Evolutionary conservation across 2,888 invertebrate species (phyloP).

Genomic region (Physocephala rufipes): DNA sequence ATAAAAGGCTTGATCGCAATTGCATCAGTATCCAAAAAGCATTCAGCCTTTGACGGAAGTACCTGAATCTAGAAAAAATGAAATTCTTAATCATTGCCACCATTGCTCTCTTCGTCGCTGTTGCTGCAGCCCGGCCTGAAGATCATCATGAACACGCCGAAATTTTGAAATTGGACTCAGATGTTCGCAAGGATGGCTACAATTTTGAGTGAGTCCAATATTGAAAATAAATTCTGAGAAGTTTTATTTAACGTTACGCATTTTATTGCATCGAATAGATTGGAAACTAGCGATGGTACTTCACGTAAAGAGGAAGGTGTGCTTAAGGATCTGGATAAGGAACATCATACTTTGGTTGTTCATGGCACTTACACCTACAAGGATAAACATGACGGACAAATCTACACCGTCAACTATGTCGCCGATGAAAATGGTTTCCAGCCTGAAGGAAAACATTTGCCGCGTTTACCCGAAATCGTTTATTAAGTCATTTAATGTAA

Average conservation of each 20-base stretch:
- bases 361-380: constrained; percentile 54
- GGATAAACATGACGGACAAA: constrained; percentile 63
- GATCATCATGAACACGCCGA: constrained; percentile 49
- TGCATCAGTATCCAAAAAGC: constrained; percentile 23
- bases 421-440: constrained; percentile 60
- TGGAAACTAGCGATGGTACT: constrained; percentile 42
- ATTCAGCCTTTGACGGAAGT: constrained; percentile 37
- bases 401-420: constrained; percentile 65
- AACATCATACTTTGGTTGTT: constrained; percentile 48
- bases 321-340: constrained; percentile 42
- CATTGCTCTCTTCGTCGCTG: background rate
- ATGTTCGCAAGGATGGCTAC: constrained; percentile 70
- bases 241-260: background rate
- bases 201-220: constrained; percentile 67
- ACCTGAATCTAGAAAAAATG: constrained; percentile 8
- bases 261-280: too few relatives aligned
- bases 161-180: constrained; percentile 61
- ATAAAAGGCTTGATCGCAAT: constrained; percentile 6
- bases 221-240: background rate
- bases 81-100: background rate
- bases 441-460: constrained; percentile 58
- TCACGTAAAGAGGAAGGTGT: constrained; percentile 22
- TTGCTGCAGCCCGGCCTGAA: background rate
- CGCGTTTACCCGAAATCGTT: constrained; percentile 21
- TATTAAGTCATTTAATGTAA: background rate